phyloP scores from a whole-genome alignment of 2,113 vertebrate species.

The Naja naja region DNA sequence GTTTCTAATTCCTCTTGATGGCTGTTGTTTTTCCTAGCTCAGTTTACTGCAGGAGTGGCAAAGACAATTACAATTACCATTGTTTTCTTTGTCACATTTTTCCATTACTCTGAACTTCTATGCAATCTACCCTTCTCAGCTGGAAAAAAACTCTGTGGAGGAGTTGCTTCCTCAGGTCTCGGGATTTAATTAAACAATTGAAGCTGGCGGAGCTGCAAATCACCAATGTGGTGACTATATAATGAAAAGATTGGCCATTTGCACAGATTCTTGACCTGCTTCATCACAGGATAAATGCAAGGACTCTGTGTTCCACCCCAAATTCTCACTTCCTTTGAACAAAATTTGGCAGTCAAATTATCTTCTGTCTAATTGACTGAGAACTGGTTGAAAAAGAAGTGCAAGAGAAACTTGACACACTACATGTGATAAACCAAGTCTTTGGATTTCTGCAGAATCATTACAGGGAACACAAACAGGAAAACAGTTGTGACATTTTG shows the following conservation, averaged over 20 bases:
- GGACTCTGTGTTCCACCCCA: not conserved
- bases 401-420: not conserved
- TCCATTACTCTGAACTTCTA: not conserved
- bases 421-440: not conserved
- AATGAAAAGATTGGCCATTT: not conserved
- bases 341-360: not conserved
- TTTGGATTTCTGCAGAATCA: not conserved
- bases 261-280: not conserved
- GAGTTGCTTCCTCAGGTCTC: not conserved
- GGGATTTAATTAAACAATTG: not conserved
- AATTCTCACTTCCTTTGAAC: not conserved
- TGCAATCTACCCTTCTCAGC: not conserved
- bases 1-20: not conserved
- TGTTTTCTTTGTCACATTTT: not conserved
- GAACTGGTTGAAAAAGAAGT: not conserved
- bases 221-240: not conserved
- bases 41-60: not conserved
- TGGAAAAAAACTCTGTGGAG: not conserved
- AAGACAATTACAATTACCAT: not conserved
- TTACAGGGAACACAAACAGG: too few species aligned
- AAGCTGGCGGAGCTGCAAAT: not conserved
- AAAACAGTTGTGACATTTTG: not conserved
- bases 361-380: not conserved
- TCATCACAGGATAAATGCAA: not conserved
- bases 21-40: not conserved